Percentiles rank a stretch among this genome's conserved stretches.
These are phyloP conservation scores for Metalampra italica DNA, from an alignment of 2,888 invertebrate genomes.

Conservation along the genomic window DNA sequence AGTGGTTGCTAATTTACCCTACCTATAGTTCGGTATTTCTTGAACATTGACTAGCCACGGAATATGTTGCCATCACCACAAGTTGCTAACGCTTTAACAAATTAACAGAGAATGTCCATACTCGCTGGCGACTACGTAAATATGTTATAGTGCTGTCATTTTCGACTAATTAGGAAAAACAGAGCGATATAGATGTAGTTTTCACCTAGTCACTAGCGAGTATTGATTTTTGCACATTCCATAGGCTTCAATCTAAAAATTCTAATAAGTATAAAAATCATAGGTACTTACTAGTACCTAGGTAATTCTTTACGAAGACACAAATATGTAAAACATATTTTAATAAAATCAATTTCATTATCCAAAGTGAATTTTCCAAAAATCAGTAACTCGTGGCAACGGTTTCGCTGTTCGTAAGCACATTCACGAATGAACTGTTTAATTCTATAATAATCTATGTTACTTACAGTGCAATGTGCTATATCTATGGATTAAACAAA, in stretches of 20 bases:
- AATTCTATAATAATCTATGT: constrained; percentile 37
- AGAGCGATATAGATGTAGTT: too few species aligned
- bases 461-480: constrained; percentile 50
- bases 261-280: too few species aligned
- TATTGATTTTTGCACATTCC: too few species aligned
- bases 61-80: constrained; percentile 5
- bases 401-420: background rate
- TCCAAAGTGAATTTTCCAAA: background rate
- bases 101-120: too few species aligned
- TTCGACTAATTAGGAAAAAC: too few species aligned
- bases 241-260: too few species aligned
- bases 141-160: too few species aligned
- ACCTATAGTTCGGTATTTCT: background rate
- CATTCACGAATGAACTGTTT: constrained; percentile 21
- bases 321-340: too few species aligned
- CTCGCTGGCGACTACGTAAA: too few species aligned
- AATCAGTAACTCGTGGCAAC: background rate
- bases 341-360: background rate
- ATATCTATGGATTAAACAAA: constrained; percentile 37
- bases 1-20: background rate
- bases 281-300: too few species aligned
- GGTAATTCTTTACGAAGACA: too few species aligned
- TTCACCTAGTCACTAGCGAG: too few species aligned
- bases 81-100: background rate
- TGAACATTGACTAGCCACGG: constrained; percentile 6